These are phyloP conservation scores for Corvus hawaiiensis DNA, from an alignment of 2,113 vertebrate species.

Conservation along the genomic window DNA sequence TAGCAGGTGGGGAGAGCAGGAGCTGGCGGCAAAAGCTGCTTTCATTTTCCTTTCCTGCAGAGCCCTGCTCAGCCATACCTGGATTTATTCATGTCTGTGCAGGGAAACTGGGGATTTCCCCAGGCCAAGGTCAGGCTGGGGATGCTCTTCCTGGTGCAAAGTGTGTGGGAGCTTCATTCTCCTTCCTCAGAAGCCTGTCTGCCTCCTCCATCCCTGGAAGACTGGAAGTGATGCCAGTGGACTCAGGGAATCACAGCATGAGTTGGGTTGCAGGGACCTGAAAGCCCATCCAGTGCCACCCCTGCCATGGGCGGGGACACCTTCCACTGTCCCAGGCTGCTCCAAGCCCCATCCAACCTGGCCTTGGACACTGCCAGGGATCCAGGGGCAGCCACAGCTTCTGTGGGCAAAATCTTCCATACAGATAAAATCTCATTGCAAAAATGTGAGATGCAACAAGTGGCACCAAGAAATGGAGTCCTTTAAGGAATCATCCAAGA, in stretches of 20 bases:
- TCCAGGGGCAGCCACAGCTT: not conserved
- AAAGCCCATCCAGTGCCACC: not conserved
- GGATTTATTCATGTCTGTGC: fast-evolving
- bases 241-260: fast-evolving
- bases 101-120: not conserved
- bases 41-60: not conserved
- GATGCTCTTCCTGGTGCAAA: not conserved
- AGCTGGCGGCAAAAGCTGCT: not conserved
- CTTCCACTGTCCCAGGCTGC: not conserved
- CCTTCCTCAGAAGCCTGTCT: not conserved
- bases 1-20: not conserved
- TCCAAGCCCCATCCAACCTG: not conserved
- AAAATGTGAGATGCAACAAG: fast-evolving
- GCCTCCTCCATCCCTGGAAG: not conserved
- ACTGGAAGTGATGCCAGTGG: fast-evolving
- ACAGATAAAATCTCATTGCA: not conserved
- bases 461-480: not conserved
- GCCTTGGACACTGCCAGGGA: not conserved
- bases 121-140: not conserved
- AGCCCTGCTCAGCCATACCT: not conserved
- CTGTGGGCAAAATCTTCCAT: not conserved
- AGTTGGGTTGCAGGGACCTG: not conserved
- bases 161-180: not conserved
- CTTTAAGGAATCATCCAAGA: not conserved
- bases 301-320: not conserved